Percentiles rank a stretch among this genome's conserved stretches.
Conservation (phyloP, 2,113 vertebrate species). For the Tricholaema leucomelas region DNA sequence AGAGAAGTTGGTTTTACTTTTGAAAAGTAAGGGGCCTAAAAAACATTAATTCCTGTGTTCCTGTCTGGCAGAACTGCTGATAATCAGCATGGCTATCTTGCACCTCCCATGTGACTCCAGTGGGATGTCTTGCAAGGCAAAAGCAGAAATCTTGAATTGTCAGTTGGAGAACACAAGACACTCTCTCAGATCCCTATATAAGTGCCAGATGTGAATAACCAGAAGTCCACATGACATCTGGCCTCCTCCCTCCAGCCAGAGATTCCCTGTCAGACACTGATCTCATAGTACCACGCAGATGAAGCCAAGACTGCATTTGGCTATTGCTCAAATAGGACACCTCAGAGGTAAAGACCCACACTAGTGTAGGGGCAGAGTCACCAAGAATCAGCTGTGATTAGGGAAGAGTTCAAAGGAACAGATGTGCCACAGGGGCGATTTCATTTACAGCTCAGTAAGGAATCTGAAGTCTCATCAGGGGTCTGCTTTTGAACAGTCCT, state of each 20-base stretch:
- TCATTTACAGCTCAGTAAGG: background rate
- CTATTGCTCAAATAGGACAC: background rate
- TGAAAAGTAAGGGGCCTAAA: background rate
- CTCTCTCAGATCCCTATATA: background rate
- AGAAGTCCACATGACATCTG: background rate
- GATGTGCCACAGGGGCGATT: background rate
- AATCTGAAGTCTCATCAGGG: background rate
- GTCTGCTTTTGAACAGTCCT: background rate
- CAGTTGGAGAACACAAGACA: background rate
- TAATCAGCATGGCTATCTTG: background rate
- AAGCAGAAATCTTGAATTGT: background rate
- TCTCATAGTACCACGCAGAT: background rate
- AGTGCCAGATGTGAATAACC: background rate
- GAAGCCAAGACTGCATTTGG: background rate
- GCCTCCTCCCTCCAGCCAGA: background rate
- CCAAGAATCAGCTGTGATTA: background rate
- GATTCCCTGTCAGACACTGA: background rate
- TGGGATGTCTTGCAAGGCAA: background rate
- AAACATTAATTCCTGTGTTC: background rate
- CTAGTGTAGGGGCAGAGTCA: background rate
- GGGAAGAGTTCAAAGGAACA: background rate
- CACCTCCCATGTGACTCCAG: background rate
- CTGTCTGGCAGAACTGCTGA: background rate
- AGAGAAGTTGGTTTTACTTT: background rate
- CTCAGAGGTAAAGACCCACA: background rate